Percentiles rank a stretch among this genome's conserved stretches.
Conservation (phyloP, 2,888 invertebrate species). For the Automeris io region DNA sequence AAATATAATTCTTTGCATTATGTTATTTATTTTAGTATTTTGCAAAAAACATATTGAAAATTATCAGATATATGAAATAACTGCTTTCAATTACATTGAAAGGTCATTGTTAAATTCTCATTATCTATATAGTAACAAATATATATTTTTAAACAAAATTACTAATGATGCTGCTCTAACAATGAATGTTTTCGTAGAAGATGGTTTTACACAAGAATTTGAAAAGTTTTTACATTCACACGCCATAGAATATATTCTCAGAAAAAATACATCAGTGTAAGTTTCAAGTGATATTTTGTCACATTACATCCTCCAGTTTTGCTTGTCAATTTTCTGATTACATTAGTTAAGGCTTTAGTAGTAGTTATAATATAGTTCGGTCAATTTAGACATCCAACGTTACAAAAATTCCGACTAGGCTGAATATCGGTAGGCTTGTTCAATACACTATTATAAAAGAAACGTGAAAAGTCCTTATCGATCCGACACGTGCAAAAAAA, state of each 20-base stretch:
- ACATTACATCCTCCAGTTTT: too few relatives aligned
- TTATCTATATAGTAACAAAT: slow-evolving; percentile 23
- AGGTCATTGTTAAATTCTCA: slow-evolving; percentile 38
- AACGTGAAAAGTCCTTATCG: too few relatives aligned
- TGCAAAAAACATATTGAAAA: slow-evolving; percentile 12
- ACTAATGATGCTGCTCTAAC: slow-evolving; percentile 56
- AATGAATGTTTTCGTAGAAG: slow-evolving; percentile 44
- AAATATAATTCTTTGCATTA: too few relatives aligned
- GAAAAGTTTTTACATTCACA: slow-evolving; percentile 28
- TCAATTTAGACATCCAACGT: too few relatives aligned
- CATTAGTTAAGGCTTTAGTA: too few relatives aligned
- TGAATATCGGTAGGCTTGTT: too few relatives aligned
- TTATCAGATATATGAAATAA: slow-evolving; percentile 43
- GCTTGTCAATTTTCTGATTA: too few relatives aligned
- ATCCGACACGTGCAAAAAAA: too few relatives aligned
- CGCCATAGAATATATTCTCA: background rate
- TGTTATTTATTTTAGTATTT: too few relatives aligned
- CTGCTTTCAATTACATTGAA: slow-evolving; percentile 49
- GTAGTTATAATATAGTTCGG: too few relatives aligned
- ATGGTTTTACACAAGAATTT: slow-evolving; percentile 26
- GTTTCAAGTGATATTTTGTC: background rate
- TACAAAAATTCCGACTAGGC: too few relatives aligned
- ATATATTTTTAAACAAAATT: slow-evolving; percentile 49
- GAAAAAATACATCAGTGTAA: background rate
- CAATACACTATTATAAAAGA: too few relatives aligned